phyloP scores from a whole-genome alignment of 2,113 vertebrate species.

The Hypanus sabinus region DNA sequence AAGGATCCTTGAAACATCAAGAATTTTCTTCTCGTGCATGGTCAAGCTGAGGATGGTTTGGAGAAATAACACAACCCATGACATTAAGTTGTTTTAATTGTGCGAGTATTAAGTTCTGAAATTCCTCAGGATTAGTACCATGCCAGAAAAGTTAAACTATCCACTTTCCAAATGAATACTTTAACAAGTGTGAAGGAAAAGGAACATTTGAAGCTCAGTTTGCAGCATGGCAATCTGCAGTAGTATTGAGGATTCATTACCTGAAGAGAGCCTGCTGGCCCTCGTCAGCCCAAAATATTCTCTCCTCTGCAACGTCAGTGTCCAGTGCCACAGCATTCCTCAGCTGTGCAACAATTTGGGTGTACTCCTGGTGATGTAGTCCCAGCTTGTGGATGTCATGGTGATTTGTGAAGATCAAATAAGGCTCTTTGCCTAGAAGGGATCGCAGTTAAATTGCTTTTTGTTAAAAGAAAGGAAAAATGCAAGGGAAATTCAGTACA shows the following conservation, averaged over 20 bases:
- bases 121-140: neutral
- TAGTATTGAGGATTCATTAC: neutral
- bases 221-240: neutral
- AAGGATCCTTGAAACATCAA: neutral
- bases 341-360: neutral
- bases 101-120: too few relatives aligned
- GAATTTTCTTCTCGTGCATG: neutral
- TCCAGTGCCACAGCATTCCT: slow-evolving; percentile 34
- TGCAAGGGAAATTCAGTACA: neutral
- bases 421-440: slow-evolving; percentile 29
- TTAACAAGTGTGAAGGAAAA: neutral
- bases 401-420: slow-evolving; percentile 35
- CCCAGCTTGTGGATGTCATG: slow-evolving; percentile 35
- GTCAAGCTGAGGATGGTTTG: neutral
- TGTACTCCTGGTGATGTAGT: slow-evolving; percentile 20
- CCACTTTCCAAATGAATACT: neutral
- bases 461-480: neutral
- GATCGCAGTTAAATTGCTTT: neutral
- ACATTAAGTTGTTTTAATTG: neutral
- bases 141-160: neutral
- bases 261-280: slow-evolving; percentile 15
- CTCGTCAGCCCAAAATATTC: slow-evolving; percentile 36
- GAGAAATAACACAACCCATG: neutral
- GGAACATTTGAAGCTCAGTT: neutral
- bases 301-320: neutral